phyloP scores from a whole-genome alignment of 2,888 invertebrate genomes.

The Sussaba pulchella region DNA sequence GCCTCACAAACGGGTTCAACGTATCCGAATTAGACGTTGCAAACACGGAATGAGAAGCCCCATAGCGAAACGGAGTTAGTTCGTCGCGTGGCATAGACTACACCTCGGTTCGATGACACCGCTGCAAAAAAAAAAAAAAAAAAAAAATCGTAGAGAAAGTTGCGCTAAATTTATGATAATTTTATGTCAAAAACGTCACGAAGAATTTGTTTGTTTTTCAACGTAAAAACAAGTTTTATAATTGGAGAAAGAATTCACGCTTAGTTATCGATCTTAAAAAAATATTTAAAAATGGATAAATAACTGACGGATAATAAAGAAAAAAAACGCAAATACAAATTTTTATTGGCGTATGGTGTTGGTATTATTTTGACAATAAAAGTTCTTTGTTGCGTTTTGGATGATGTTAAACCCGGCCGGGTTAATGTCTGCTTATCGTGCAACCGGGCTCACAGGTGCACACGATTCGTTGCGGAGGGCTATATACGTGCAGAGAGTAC shows the following conservation, averaged over 20 bases:
- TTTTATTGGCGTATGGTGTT: not conserved
- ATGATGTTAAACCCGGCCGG: slow-evolving; percentile 27
- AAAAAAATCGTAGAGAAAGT: slow-evolving; percentile 57
- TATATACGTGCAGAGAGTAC: slow-evolving; percentile 25
- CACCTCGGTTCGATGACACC: slow-evolving; percentile 35
- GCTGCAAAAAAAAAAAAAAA: too few species aligned
- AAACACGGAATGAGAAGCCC: slow-evolving; percentile 38
- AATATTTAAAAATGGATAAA: too few species aligned
- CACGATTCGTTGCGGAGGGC: not conserved
- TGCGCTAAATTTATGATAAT: slow-evolving; percentile 49
- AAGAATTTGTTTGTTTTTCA: slow-evolving; percentile 2
- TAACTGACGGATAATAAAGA: too few species aligned
- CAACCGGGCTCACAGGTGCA: slow-evolving; percentile 48
- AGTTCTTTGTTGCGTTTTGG: slow-evolving; percentile 21
- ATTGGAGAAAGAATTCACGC: too few species aligned
- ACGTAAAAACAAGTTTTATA: too few species aligned
- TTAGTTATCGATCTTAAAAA: too few species aligned
- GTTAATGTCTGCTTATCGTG: slow-evolving; percentile 55
- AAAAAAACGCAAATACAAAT: too few species aligned
- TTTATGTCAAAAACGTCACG: not conserved
- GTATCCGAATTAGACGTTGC: slow-evolving; percentile 17
- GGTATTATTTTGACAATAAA: slow-evolving; percentile 12
- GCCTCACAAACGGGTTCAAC: too few species aligned
- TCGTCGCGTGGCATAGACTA: slow-evolving; percentile 2
- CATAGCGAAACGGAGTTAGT: slow-evolving; percentile 14